Base-by-base conservation (phyloP, 2,888 invertebrate species). In the Drosophila demipolita region DNA sequence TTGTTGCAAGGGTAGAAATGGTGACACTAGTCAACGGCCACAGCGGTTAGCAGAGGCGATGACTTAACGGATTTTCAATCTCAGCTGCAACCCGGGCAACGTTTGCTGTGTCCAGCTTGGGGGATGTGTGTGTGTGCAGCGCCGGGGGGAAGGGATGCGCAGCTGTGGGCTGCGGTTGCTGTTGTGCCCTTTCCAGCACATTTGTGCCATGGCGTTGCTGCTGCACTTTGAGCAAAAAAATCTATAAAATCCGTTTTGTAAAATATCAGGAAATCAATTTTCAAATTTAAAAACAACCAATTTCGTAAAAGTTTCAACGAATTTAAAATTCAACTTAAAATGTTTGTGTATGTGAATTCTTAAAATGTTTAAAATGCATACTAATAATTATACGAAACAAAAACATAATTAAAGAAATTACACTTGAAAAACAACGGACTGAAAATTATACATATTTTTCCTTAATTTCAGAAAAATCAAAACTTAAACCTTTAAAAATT, bases 21-120 rank as follows among this genome's bases (percentile, higher is more conserved):
- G 48, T 52, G 73, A 66, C 65, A 70, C 66, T 77, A 70, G 66
- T 63, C 87, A 81, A 72, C 65, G 71, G 73, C 84, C 85, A 82
- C 85, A 84, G 86, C 77, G 85, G 86, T 82, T 90, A 88, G 86
- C 86, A 75, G 74, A 80, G 89, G 86, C 89, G 84, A 90, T 88
- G 90, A 88, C 90, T 90, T 87, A 90, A 87, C 90, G 90, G 87
- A 90, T 87, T 87, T 87, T 79, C 87, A 89, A 87, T 87, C 89
- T 85, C 90, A 87, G 83, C 72, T 71, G 52, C 70, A 61, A 40
- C n/a, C 40, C 36, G 66, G 38, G 66, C 63, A 58, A 59, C 60
- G 49, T 54, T 76, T n/a, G 55, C 45, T 23, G 58, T 64, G 62
- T 36, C 64, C 53, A 29, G 57, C 9, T 9, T 23, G 38, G 7